Conservation (phyloP, 2,888 invertebrate species). For the Heliconius hortense region DNA sequence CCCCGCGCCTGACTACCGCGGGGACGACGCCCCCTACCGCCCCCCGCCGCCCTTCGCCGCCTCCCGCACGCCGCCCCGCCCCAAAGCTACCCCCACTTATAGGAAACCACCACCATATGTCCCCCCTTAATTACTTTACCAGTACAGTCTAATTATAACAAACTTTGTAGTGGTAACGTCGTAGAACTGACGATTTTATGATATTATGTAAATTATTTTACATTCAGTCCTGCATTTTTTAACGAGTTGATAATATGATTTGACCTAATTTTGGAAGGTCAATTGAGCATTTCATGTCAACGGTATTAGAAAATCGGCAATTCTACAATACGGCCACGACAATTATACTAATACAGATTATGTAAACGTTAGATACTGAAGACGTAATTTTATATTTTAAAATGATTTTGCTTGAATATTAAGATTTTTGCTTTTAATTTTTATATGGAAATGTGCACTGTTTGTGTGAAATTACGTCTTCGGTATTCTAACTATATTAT, state of each 20-base stretch:
- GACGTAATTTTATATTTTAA: conserved; percentile 8
- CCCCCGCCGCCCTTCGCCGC: conserved; percentile 94
- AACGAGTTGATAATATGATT: background rate
- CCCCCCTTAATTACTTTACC: conserved; percentile 88
- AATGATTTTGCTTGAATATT: background rate
- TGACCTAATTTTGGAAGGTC: background rate
- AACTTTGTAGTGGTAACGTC: background rate
- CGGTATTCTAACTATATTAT: background rate
- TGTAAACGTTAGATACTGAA: conserved; percentile 5
- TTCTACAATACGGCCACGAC: background rate
- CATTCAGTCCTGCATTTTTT: background rate
- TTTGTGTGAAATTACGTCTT: background rate
- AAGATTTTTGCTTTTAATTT: conserved; percentile 1
- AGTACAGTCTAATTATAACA: conserved; percentile 28
- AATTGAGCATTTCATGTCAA: background rate
- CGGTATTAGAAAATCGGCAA: background rate
- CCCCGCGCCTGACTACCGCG: conserved; percentile 86
- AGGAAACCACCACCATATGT: conserved; percentile 98
- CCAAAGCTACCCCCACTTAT: conserved; percentile 94
- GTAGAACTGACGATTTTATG: background rate
- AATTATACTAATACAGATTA: conserved; percentile 5
- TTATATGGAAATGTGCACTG: background rate
- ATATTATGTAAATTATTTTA: background rate
- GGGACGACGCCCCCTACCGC: conserved; percentile 89
- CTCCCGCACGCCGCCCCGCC: conserved; percentile 88